Evolutionary conservation across 2,797 vertebrate genomes (phyloP), one percentile per base, ranked within the genome.

Genomic region (Gymnodraco acuticeps): DNA sequence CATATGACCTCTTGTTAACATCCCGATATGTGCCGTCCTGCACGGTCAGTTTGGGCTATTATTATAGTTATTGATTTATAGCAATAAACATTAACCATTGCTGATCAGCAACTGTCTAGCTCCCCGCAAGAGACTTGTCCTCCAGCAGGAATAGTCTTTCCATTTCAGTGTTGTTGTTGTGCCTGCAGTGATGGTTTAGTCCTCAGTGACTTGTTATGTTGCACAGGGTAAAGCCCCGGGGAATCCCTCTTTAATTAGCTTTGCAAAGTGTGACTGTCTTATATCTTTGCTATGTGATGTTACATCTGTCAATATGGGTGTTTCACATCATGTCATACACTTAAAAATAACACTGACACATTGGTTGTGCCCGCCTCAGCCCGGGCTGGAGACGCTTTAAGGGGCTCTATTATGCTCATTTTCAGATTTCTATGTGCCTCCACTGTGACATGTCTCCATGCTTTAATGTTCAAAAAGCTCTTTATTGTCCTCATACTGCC

Each of bases 271-370:
- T 5, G 33, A 54, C 17, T 9, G 1, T 48, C 19, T 47, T 67
- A 2, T 19, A 45, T 78, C n/a, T 62, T 63, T 42, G 19, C 41
- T 52, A 23, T 4, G 41, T 54, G 63, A 47, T 15, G n/a, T 9
- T 20, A 10, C 7, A 20, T 17, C 48, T 10, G 7, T 38, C 16
- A 43, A 14, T 23, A 4, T 20, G 42, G 14, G 17, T 19, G 15
- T 58, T 66, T 43, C 23, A n/a, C 38, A 63, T 72, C 17, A 47
- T 31, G 41, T 61, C 52, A 50, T 14, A 41, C 45, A 1, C 73
- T 65, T 16, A 0, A 50, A 38, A 52, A 56, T 65, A 20, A 53
- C 46, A 46, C 15, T 54, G 27, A 50, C 50, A 52, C 20, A 20
- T 60, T 45, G 58, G 42, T 65, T 71, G 16, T 43, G 3, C 42